phyloP scores from a whole-genome alignment of 2,113 vertebrate species.

The Phrynosoma blainvillii region DNA sequence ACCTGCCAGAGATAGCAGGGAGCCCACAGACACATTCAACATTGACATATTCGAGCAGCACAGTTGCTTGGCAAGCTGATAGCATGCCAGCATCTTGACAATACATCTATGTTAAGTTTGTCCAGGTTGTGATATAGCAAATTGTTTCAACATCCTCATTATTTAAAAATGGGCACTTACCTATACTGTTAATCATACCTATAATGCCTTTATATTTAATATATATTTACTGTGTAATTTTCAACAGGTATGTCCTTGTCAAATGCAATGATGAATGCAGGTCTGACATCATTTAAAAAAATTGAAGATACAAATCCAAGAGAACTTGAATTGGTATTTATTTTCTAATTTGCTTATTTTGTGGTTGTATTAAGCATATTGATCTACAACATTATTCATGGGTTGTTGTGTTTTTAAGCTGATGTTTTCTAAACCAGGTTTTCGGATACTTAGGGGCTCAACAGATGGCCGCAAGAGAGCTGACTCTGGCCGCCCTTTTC shows the following conservation, averaged over 20 bases:
- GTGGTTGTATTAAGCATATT: background rate
- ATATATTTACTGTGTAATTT: conserved; percentile 41
- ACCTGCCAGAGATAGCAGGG: background rate
- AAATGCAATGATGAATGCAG: conserved; percentile 93
- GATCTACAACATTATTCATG: conserved; percentile 19
- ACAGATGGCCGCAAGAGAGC: background rate
- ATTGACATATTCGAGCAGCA: background rate
- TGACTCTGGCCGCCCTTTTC: too few relatives aligned
- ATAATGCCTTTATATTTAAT: conserved; percentile 24
- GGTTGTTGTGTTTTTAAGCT: background rate
- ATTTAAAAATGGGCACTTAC: background rate
- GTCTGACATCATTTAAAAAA: conserved; percentile 93
- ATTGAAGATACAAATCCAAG: conserved; percentile 91
- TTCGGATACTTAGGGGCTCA: background rate
- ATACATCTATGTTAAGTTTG: background rate
- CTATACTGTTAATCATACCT: background rate
- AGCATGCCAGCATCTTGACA: background rate
- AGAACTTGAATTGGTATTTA: conserved; percentile 91
- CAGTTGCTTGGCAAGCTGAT: background rate
- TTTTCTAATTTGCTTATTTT: conserved; percentile 14
- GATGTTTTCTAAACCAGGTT: background rate
- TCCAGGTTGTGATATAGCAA: background rate
- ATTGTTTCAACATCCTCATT: background rate
- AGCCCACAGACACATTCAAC: background rate
- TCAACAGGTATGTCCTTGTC: conserved; percentile 88